Evolutionary conservation across 2,113 vertebrate species (phyloP).

Genomic region (Hucho hucho): DNA sequence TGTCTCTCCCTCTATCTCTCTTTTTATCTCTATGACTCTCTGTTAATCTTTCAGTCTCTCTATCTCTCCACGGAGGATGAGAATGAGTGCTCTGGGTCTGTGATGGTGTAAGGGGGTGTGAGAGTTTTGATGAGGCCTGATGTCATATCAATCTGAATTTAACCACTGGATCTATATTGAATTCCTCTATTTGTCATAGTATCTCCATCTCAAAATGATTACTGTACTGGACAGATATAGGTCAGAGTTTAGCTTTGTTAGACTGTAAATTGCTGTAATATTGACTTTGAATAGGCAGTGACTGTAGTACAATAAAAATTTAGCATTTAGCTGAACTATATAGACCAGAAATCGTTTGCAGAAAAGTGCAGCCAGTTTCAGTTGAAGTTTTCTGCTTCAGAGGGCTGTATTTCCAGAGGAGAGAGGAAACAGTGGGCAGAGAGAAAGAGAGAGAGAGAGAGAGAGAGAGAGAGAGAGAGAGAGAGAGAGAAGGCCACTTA

Average conservation of each 20-base stretch:
- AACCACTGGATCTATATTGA: conserved; percentile 52
- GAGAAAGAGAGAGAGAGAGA: background rate
- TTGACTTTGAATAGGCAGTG: background rate
- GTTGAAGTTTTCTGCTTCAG: too few relatives aligned
- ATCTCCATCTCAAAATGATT: conserved; percentile 47
- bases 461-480: too few relatives aligned
- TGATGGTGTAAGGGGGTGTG: conserved; percentile 44
- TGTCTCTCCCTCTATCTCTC: background rate
- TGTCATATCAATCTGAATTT: conserved; percentile 69
- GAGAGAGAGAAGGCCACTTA: background rate
- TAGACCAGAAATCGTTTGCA: background rate
- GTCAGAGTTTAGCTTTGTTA: background rate
- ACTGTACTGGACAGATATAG: background rate
- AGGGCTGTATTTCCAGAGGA: too few relatives aligned
- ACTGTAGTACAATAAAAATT: conserved; percentile 40
- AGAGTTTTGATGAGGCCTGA: conserved; percentile 68
- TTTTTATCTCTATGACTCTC: background rate
- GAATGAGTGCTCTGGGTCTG: conserved; percentile 45
- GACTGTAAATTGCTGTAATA: background rate
- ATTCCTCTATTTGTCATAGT: conserved; percentile 52
- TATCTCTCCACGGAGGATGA: conserved; percentile 13
- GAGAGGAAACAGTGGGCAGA: conserved; percentile 5
- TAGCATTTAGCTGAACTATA: conserved; percentile 15
- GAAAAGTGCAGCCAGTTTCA: too few relatives aligned
- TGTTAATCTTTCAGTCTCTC: background rate